Conservation (phyloP, 2,888 invertebrate species). For the Papilio elwesi region DNA sequence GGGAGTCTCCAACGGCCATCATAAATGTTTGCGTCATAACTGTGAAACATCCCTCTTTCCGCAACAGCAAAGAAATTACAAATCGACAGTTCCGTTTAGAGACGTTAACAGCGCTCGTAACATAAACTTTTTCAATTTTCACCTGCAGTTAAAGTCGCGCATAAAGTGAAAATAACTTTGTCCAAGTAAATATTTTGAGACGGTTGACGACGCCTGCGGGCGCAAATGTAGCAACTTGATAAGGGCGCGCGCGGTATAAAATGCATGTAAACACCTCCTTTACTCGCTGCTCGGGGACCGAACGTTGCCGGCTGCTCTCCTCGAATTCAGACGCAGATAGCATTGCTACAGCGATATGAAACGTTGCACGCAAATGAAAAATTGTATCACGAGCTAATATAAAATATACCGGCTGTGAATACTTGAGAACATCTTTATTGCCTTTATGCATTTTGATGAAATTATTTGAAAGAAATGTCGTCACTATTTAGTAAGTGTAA, state of each 20-base stretch:
- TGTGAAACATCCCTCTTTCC: conserved; percentile 4
- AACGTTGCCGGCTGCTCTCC: conserved; percentile 65
- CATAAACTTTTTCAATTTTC: conserved; percentile 83
- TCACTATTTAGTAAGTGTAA: not conserved
- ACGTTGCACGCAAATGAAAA: conserved; percentile 34
- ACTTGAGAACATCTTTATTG: not conserved
- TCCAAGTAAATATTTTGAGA: conserved; percentile 72
- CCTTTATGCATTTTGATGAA: not conserved
- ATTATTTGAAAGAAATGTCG: not conserved
- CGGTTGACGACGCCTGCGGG: conserved; percentile 75
- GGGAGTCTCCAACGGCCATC: no score
- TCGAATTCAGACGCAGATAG: conserved; percentile 53
- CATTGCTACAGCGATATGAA: conserved; percentile 30
- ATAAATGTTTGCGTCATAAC: not conserved
- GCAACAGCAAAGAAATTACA: conserved; percentile 62
- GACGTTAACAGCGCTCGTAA: conserved; percentile 75
- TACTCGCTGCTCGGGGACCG: conserved; percentile 61
- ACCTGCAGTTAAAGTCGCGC: conserved; percentile 75
- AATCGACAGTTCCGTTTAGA: conserved; percentile 63
- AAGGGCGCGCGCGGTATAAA: conserved; percentile 70
- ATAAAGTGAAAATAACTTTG: conserved; percentile 69
- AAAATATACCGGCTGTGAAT: conserved; percentile 15
- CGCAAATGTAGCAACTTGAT: conserved; percentile 75
- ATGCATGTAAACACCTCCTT: conserved; percentile 79
- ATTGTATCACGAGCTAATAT: conserved; percentile 25